A percentile compares a stretch with the other conserved stretches of the same genome.
phyloP scores from a whole-genome alignment of 2,797 vertebrate species.

The Oreonectes daqikongensis region DNA sequence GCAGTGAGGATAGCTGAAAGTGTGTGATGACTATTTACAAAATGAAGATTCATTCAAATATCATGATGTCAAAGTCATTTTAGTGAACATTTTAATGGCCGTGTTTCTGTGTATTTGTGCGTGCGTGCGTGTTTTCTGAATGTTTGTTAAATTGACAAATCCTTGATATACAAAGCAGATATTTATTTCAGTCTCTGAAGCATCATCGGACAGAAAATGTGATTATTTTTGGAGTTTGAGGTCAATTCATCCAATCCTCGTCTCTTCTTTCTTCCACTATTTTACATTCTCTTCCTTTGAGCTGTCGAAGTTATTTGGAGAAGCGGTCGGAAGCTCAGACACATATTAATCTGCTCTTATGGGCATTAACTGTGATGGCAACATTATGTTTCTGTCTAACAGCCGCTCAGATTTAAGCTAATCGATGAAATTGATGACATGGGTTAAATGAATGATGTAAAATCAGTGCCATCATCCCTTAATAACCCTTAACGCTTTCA shows the following conservation, averaged over 20 bases:
- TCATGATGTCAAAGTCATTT: not conserved
- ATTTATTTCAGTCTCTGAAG: not conserved
- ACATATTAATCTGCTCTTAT: not conserved
- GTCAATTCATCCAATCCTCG: conserved; percentile 10
- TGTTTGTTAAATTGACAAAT: no score
- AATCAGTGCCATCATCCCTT: not conserved
- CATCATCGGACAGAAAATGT: not conserved
- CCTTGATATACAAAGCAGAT: not conserved
- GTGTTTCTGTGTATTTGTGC: no score
- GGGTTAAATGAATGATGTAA: not conserved
- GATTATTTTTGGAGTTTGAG: not conserved
- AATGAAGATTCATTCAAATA: no score
- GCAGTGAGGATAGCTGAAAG: no score
- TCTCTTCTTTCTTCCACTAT: not conserved
- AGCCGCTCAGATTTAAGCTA: not conserved
- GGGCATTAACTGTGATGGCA: conserved; percentile 2
- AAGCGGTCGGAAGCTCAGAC: not conserved
- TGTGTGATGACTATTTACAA: no score
- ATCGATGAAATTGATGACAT: conserved; percentile 23
- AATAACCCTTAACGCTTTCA: conserved; percentile 3
- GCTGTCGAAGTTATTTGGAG: conserved; percentile 39
- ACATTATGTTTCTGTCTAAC: conserved; percentile 10
- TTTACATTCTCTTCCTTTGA: conserved; percentile 23
- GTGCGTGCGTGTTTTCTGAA: no score
- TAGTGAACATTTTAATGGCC: no score